These are phyloP conservation scores for Aradus depressus DNA, from an alignment of 2,888 invertebrate genomes.

Conservation along the genomic window DNA sequence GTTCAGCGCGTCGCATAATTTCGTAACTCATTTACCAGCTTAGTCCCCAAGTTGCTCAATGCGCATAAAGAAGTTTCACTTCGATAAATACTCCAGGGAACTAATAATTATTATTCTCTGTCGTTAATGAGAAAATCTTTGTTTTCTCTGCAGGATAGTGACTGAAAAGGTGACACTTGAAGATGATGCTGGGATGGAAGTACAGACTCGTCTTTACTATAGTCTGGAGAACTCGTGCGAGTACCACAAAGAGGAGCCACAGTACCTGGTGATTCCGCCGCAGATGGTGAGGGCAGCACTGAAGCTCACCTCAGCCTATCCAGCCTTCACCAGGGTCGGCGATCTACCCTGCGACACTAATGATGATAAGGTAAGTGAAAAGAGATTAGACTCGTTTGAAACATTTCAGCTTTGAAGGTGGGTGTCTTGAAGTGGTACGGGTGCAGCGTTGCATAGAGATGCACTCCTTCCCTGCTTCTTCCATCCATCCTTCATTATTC, in stretches of 20 bases:
- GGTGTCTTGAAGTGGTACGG: too few species aligned
- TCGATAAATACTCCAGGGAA: neutral
- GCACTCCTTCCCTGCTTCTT: too few species aligned
- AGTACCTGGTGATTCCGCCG: constrained; percentile 61
- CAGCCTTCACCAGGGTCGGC: constrained; percentile 60
- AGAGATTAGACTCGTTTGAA: too few species aligned
- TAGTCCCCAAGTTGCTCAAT: too few species aligned
- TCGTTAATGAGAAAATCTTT: constrained; percentile 11
- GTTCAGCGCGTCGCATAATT: too few species aligned
- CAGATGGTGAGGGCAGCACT: constrained; percentile 58
- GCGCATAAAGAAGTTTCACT: too few species aligned
- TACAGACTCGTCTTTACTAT: constrained; percentile 57
- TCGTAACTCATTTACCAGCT: neutral
- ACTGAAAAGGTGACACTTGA: constrained; percentile 44
- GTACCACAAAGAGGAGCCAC: constrained; percentile 70
- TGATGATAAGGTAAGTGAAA: constrained; percentile 47
- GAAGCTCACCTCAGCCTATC: constrained; percentile 60
- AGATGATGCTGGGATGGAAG: constrained; percentile 27
- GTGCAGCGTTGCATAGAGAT: too few species aligned
- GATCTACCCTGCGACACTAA: constrained; percentile 55
- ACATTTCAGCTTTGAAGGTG: too few species aligned
- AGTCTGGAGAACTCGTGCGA: constrained; percentile 73
- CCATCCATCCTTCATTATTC: too few species aligned
- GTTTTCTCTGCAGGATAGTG: constrained; percentile 47
- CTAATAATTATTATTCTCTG: neutral